phyloP scores from a whole-genome alignment of 2,113 vertebrate species.

The Copsychus sechellarum region DNA sequence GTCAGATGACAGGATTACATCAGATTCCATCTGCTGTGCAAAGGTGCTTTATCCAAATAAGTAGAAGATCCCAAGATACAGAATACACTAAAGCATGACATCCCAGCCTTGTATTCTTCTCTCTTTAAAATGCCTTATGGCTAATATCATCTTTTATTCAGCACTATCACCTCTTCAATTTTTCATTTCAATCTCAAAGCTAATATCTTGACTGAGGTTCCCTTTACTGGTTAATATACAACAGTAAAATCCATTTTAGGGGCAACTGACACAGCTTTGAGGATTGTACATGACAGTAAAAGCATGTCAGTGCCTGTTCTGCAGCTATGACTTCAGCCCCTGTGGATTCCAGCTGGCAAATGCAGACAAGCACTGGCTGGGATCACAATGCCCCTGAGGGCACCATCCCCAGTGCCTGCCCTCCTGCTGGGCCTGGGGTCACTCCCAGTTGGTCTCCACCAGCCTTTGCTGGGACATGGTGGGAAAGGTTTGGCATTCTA shows the following conservation, averaged over 20 bases:
- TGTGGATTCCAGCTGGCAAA: not conserved
- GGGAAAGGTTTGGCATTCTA: not conserved
- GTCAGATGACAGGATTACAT: slow-evolving; percentile 57
- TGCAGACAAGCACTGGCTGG: not conserved
- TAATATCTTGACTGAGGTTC: not conserved
- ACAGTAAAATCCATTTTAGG: not conserved
- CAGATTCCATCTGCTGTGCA: slow-evolving; percentile 42
- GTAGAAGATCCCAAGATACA: not conserved
- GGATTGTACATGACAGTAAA: not conserved
- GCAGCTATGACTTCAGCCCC: not conserved
- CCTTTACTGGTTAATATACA: not conserved
- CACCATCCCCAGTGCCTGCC: not conserved
- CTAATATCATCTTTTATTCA: slow-evolving; percentile 14
- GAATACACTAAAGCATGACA: not conserved
- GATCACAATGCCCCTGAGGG: not conserved
- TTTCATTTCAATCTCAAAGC: slow-evolving; percentile 28
- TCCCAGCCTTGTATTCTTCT: not conserved
- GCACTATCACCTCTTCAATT: not conserved
- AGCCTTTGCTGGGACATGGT: accelerated
- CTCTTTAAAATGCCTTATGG: not conserved
- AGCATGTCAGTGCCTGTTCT: not conserved
- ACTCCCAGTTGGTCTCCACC: not conserved
- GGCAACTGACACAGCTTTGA: not conserved
- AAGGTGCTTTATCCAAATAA: slow-evolving; percentile 44
- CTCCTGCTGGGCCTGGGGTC: not conserved